phyloP scores from a whole-genome alignment of 2,797 vertebrate species.

The Acipenser ruthenus region DNA sequence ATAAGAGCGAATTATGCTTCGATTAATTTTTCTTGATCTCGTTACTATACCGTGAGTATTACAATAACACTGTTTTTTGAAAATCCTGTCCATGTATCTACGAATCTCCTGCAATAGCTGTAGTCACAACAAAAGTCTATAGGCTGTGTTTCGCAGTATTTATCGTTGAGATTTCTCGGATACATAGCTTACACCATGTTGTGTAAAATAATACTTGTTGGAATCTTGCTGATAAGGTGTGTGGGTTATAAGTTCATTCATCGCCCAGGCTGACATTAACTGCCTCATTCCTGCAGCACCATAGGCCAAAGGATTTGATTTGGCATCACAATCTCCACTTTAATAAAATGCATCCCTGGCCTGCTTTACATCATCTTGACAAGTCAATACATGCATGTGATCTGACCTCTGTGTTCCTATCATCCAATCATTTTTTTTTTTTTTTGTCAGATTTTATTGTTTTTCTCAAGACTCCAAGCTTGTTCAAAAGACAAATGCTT shows the following conservation, averaged over 20 bases:
- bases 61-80: no score
- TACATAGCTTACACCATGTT: constrained; percentile 44
- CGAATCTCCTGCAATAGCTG: not conserved
- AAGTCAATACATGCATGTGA: constrained; percentile 25
- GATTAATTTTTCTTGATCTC: no score
- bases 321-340: constrained; percentile 18
- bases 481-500: constrained; percentile 16
- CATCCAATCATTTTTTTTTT: constrained; percentile 17
- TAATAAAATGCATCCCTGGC: constrained; percentile 24
- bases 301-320: constrained; percentile 19
- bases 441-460: constrained; percentile 20
- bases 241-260: constrained; percentile 36
- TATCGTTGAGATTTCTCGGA: constrained; percentile 43
- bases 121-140: not conserved
- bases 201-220: constrained; percentile 42
- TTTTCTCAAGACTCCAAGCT: constrained; percentile 10
- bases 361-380: constrained; percentile 27
- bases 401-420: constrained; percentile 17
- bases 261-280: constrained; percentile 14
- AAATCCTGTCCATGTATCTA: not conserved
- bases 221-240: constrained; percentile 36
- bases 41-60: no score
- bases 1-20: no score
- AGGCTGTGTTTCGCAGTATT: constrained; percentile 30
- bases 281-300: constrained; percentile 17